These are phyloP conservation scores for Oscheius sp. DNA, from an alignment of 2,888 invertebrate genomes.

Conservation along the genomic window DNA sequence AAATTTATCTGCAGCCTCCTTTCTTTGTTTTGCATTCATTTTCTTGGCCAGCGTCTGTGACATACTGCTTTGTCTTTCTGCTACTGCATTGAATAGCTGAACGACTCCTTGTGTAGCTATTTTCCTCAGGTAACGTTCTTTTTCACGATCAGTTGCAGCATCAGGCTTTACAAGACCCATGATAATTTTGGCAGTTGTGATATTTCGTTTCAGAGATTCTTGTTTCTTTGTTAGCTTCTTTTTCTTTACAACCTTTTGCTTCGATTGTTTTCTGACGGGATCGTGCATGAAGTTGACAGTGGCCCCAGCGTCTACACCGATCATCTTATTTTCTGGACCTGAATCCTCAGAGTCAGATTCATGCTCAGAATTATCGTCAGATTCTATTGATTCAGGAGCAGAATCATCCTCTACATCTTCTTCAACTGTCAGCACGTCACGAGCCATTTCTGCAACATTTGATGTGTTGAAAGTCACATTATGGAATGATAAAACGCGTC, in stretches of 20 bases:
- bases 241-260: constrained; percentile 34
- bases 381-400: neutral
- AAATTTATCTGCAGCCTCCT: neutral
- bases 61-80: constrained; percentile 61
- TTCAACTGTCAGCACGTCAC: constrained; percentile 17
- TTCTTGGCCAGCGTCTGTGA: constrained; percentile 40
- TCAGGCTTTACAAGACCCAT: constrained; percentile 56
- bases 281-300: constrained; percentile 22
- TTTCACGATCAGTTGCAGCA: constrained; percentile 58
- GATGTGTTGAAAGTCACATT: neutral
- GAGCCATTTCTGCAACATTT: constrained; percentile 12
- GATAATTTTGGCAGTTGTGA: neutral
- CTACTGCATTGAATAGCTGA: constrained; percentile 67
- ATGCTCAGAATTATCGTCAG: neutral
- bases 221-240: constrained; percentile 38
- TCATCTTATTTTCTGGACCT: neutral
- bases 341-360: constrained; percentile 1
- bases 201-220: constrained; percentile 35
- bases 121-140: constrained; percentile 55
- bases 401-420: constrained; percentile 6
- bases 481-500: neutral
- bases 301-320: neutral
- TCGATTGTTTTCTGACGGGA: neutral
- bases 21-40: constrained; percentile 23
- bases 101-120: constrained; percentile 67